A percentile compares a stretch with the other conserved stretches of the same genome.
phyloP scores from a whole-genome alignment of 1,140 invertebrate genomes.

The Drosophila kepulauana region DNA sequence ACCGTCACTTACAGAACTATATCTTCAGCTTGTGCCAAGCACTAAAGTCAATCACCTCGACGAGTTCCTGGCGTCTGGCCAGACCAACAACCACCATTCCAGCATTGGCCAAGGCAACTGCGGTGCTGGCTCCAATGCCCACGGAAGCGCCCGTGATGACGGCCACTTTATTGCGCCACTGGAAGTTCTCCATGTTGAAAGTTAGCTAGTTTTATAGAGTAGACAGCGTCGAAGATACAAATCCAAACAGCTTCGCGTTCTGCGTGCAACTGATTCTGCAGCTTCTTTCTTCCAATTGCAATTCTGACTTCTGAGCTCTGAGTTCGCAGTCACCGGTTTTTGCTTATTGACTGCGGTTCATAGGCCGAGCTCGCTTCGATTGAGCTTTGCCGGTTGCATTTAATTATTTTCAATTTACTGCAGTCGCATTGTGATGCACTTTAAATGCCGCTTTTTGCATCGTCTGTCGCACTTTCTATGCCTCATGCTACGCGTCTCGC shows the following conservation, averaged over 20 bases:
- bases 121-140: constrained; percentile 87
- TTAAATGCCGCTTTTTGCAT: constrained; percentile 35
- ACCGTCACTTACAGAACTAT: background rate
- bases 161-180: constrained; percentile 88
- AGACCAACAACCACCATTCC: constrained; percentile 88
- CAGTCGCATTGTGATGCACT: constrained; percentile 48
- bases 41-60: constrained; percentile 84
- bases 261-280: constrained; percentile 47
- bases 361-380: constrained; percentile 46
- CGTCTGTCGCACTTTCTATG: background rate
- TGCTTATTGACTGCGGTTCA: constrained; percentile 52
- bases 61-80: constrained; percentile 85
- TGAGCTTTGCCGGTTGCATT: constrained; percentile 46
- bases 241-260: constrained; percentile 42
- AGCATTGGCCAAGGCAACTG: constrained; percentile 84
- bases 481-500: background rate
- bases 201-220: background rate
- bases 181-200: constrained; percentile 85
- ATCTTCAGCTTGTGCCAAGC: background rate
- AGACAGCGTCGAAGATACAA: constrained; percentile 14
- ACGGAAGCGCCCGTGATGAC: constrained; percentile 89
- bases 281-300: constrained; percentile 20
- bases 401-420: constrained; percentile 75
- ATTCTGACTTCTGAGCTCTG: background rate
- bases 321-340: constrained; percentile 34